Evolutionary conservation across 2,888 invertebrate species (phyloP), one percentile per base, ranked within the genome.

Genomic region (Sphaerophoria taeniata): DNA sequence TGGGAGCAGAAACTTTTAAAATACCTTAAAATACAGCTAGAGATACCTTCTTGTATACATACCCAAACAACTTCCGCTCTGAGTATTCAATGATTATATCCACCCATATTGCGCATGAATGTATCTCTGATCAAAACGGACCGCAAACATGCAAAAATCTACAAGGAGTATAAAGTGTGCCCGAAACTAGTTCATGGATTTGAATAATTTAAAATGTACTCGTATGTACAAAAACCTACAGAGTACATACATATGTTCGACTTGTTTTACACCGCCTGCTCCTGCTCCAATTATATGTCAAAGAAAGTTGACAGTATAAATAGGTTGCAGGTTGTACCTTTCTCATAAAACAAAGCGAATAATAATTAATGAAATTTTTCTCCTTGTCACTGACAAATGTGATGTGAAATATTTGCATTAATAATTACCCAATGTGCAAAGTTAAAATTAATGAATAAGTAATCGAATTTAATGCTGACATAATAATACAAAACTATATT

Each of bases 101-200:
- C 14, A 49, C 51, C 9, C 45, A 58, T 43, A 74, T 47, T 79
- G 83, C 79, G 79, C 74, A 79, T 84, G 74, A 79, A 61, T 75
- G 60, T 84, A 67, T 60, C 75, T 75, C 75, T 75, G 75, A 75
- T 84, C 55, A 67, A 84, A 84, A 71, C 53, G 58, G 49, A 72
- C 34, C 49, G 79, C 70, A 70, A 74, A 65, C 60, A 63, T 58
- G 56, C 63, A 74, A 74, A 70, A 63, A 70, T 47, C 69, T 74
- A 65, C 36, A 36, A 24, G 9, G 34, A 73, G 60, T 36, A 53
- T 51, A 34, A 67, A 74, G 45, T 78, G 51, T 56, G 47, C 51
- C 43, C 24, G 69, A 74, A 83, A 74, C 78, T 83, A 79, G 83
- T 79, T 79, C 83, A 84, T 79, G 67, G 49, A 55, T 71, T 79